These are phyloP conservation scores for Sussaba pulchella DNA, from an alignment of 2,888 invertebrate species.

Conservation along the genomic window DNA sequence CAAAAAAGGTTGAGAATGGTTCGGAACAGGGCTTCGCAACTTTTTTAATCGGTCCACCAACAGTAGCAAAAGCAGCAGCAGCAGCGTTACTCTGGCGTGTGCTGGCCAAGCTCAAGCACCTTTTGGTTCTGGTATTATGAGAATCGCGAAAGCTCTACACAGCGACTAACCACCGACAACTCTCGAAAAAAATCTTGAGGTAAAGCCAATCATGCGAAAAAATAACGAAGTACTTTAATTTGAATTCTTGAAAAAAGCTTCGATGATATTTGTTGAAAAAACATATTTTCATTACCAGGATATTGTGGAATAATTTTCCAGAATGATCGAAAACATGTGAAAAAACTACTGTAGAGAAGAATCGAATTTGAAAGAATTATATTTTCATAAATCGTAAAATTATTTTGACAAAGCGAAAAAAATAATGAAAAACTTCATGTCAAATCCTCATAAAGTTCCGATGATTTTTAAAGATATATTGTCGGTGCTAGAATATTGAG, in stretches of 20 bases:
- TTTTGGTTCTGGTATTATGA: constrained; percentile 24
- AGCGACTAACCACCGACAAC: neutral
- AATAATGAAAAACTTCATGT: no score
- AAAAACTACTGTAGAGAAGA: no score
- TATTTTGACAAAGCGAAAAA: no score
- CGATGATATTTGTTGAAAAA: no score
- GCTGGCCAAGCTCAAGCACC: constrained; percentile 11
- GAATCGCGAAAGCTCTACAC: constrained; percentile 16
- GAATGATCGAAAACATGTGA: no score
- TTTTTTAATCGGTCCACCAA: constrained; percentile 61
- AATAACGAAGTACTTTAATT: neutral
- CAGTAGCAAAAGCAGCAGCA: neutral
- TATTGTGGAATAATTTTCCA: no score
- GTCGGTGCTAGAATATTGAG: no score
- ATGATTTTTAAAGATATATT: no score
- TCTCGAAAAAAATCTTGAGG: neutral
- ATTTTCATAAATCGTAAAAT: no score
- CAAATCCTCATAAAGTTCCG: no score
- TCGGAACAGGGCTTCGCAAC: constrained; percentile 42
- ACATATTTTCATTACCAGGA: no score
- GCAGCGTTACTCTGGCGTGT: neutral
- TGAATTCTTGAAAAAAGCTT: neutral
- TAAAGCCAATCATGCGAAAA: neutral
- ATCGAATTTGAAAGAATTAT: no score
- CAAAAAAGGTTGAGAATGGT: constrained; percentile 5